Evolutionary conservation across 1,140 invertebrate genomes (phyloP).

Genomic region (Proales similis): DNA sequence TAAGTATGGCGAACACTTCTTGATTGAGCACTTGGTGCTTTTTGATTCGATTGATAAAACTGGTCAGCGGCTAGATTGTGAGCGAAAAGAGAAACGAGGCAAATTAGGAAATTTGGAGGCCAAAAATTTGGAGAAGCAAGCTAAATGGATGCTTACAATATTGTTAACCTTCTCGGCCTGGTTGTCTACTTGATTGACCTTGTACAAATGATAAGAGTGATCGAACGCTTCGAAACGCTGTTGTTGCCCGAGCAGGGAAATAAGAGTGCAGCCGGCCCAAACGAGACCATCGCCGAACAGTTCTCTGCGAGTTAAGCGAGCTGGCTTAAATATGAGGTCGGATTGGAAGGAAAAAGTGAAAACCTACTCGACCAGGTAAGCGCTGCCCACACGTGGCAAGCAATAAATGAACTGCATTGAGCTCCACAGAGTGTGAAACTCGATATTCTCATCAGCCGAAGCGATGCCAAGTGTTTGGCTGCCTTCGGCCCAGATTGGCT

Average conservation of each 20-base stretch:
- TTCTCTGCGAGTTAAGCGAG: slow-evolving; percentile 62
- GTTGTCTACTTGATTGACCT: slow-evolving; percentile 89
- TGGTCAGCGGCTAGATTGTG: slow-evolving; percentile 72
- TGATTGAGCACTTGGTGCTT: slow-evolving; percentile 96
- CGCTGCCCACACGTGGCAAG: slow-evolving; percentile 70
- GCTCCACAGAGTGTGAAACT: slow-evolving; percentile 96
- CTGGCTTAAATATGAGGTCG: background rate
- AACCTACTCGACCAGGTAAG: slow-evolving; percentile 27
- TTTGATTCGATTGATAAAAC: slow-evolving; percentile 92
- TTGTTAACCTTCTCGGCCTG: slow-evolving; percentile 92
- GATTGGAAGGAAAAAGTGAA: slow-evolving; percentile 1
- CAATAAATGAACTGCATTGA: slow-evolving; percentile 97
- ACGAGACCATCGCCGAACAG: slow-evolving; percentile 96
- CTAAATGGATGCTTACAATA: slow-evolving; percentile 68
- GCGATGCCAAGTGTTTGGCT: slow-evolving; percentile 51
- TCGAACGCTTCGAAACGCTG: slow-evolving; percentile 92
- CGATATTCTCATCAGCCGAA: slow-evolving; percentile 81
- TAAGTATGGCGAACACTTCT: slow-evolving; percentile 92
- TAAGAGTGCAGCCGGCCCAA: slow-evolving; percentile 98
- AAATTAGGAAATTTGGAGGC: background rate
- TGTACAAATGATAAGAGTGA: slow-evolving; percentile 94
- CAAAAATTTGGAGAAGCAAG: background rate
- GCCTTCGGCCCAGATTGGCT: slow-evolving; percentile 82
- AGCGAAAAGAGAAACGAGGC: slow-evolving; percentile 38
- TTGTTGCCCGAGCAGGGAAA: slow-evolving; percentile 90